These are phyloP conservation scores for Limosa lapponica DNA, from an alignment of 2,797 vertebrate species.

Conservation along the genomic window DNA sequence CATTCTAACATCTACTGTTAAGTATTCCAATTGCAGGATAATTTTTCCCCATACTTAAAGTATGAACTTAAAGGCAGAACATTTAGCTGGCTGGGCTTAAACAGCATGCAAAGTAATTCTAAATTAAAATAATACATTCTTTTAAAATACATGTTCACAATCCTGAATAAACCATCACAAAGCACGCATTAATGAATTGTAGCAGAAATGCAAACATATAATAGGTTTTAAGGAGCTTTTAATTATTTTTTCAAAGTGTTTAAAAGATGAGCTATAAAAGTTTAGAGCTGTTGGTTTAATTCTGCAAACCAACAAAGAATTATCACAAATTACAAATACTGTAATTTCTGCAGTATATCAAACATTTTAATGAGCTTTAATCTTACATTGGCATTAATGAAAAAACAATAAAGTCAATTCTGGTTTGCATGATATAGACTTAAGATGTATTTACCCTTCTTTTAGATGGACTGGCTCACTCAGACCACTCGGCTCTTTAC, in stretches of 20 bases:
- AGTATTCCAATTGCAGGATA: background rate
- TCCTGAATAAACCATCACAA: background rate
- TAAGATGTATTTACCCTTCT: conserved; percentile 86
- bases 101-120: background rate
- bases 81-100: background rate
- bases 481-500: conserved; percentile 89
- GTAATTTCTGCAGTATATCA: background rate
- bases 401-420: background rate
- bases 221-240: background rate
- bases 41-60: background rate
- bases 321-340: background rate
- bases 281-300: background rate
- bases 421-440: background rate
- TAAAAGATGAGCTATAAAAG: background rate
- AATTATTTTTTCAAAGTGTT: background rate
- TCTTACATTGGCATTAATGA: background rate
- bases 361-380: background rate
- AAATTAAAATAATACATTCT: background rate
- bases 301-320: background rate
- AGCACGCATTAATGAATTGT: background rate
- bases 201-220: background rate
- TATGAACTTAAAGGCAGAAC: background rate
- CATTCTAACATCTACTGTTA: background rate
- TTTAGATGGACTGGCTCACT: conserved; percentile 94
- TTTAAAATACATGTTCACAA: background rate